phyloP scores from a whole-genome alignment of 2,113 vertebrate species.

The Callopanchax toddi region DNA sequence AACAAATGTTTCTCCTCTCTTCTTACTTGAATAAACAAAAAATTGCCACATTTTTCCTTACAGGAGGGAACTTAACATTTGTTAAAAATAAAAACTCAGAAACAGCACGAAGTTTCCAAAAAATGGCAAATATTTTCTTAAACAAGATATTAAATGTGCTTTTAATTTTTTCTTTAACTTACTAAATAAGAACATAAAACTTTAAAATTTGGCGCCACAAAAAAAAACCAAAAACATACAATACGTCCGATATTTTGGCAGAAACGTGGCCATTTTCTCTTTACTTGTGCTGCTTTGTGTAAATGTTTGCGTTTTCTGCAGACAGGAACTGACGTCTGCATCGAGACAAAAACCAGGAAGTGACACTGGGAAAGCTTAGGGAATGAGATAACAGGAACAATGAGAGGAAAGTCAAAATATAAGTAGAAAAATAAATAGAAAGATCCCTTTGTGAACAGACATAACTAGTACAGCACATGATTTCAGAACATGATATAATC shows the following conservation, averaged over 20 bases:
- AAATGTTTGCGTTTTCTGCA: constrained; percentile 41
- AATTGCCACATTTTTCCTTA: not conserved
- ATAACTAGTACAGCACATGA: not conserved
- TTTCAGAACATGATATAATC: not conserved
- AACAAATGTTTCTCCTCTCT: no score
- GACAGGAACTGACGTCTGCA: constrained; percentile 49
- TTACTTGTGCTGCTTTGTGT: constrained; percentile 3
- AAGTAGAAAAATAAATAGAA: constrained; percentile 54
- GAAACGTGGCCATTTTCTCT: constrained; percentile 2
- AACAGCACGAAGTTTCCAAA: constrained; percentile 12
- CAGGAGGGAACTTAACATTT: constrained; percentile 14
- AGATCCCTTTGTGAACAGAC: constrained; percentile 36
- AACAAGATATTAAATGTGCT: not conserved
- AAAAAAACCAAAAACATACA: not conserved
- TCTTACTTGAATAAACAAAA: constrained; percentile 16
- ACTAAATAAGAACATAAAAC: constrained; percentile 59
- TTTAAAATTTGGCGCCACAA: constrained; percentile 17
- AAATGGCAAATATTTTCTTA: constrained; percentile 1
- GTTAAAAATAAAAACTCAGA: constrained; percentile 7
- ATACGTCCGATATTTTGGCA: constrained; percentile 25
- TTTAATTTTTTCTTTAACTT: constrained; percentile 4
- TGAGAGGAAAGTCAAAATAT: constrained; percentile 35
- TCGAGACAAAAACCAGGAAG: constrained; percentile 29
- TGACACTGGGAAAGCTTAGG: not conserved
- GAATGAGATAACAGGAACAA: constrained; percentile 24